Evolutionary conservation across 2,113 vertebrate genomes (phyloP).

Genomic region (Australoheros scitulus): DNA sequence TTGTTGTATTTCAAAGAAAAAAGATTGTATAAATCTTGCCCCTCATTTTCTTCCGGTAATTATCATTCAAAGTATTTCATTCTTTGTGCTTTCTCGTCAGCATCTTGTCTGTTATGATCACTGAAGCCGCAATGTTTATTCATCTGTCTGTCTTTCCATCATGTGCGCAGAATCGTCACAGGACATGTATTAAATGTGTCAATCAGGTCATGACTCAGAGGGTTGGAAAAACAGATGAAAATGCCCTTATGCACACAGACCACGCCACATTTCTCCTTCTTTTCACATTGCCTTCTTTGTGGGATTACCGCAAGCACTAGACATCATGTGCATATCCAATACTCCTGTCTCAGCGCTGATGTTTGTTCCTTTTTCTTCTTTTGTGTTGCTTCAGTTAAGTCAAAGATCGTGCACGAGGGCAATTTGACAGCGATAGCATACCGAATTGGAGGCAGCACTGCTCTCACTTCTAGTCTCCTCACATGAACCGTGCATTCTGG

Average conservation of each 20-base stretch:
- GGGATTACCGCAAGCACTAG: slow-evolving; percentile 29
- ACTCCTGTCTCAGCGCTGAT: slow-evolving; percentile 30
- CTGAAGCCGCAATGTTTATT: slow-evolving; percentile 32
- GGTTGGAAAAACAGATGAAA: background rate
- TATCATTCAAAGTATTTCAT: slow-evolving; percentile 10
- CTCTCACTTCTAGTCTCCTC: slow-evolving; percentile 19
- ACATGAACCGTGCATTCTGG: slow-evolving; percentile 22
- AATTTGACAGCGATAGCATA: slow-evolving; percentile 31
- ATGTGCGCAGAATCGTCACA: slow-evolving; percentile 30
- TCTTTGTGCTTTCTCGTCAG: background rate
- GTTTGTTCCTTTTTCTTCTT: slow-evolving; percentile 38
- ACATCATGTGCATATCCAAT: slow-evolving; percentile 43
- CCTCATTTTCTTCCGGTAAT: slow-evolving; percentile 31
- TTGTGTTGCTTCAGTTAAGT: slow-evolving; percentile 18
- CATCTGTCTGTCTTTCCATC: slow-evolving; percentile 13
- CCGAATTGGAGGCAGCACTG: slow-evolving; percentile 14
- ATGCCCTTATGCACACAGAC: background rate
- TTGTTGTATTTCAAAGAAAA: slow-evolving; percentile 37
- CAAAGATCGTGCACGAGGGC: slow-evolving; percentile 7
- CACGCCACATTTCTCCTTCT: background rate
- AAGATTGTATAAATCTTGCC: slow-evolving; percentile 14
- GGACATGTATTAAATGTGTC: slow-evolving; percentile 57
- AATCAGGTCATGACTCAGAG: slow-evolving; percentile 40
- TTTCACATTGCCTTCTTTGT: slow-evolving; percentile 5
- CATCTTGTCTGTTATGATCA: slow-evolving; percentile 18